Evolutionary conservation across 2,888 invertebrate genomes (phyloP).

Genomic region (Listrodromus nycthemerus): DNA sequence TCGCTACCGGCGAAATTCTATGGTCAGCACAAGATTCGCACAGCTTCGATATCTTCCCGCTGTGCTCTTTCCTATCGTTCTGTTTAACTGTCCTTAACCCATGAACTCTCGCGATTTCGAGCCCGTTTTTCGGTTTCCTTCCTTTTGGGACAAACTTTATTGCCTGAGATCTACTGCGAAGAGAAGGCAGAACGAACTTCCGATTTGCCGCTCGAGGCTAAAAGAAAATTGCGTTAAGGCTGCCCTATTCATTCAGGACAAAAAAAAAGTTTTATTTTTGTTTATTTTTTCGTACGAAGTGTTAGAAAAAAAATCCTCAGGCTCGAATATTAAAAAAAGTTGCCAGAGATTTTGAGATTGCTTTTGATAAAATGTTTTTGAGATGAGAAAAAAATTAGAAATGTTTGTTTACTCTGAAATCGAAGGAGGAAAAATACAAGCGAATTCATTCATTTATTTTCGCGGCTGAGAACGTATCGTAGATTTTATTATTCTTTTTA

Average conservation of each 20-base stretch:
- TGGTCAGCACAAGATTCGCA: conserved; percentile 17
- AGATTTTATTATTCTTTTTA: not conserved
- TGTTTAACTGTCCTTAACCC: conserved; percentile 20
- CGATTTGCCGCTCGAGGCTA: not conserved
- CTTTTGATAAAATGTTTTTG: too few species aligned
- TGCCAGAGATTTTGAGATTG: too few species aligned
- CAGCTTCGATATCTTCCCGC: conserved; percentile 68
- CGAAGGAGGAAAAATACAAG: too few species aligned
- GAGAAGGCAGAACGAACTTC: not conserved
- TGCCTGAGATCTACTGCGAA: not conserved
- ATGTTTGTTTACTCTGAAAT: too few species aligned
- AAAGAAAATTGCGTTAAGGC: not conserved
- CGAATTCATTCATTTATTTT: not conserved
- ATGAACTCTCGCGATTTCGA: conserved; percentile 24
- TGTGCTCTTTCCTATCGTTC: conserved; percentile 55
- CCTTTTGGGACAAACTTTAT: not conserved
- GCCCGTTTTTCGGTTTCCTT: conserved; percentile 28
- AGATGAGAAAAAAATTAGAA: not conserved
- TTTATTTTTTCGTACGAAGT: not conserved
- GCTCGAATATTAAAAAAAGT: too few species aligned
- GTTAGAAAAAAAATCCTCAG: not conserved
- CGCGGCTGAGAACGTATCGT: not conserved
- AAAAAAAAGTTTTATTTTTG: not conserved
- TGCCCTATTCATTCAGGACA: not conserved
- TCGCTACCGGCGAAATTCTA: not conserved